phyloP scores from a whole-genome alignment of 2,888 invertebrate species.

The Adelphocoris suturalis region DNA sequence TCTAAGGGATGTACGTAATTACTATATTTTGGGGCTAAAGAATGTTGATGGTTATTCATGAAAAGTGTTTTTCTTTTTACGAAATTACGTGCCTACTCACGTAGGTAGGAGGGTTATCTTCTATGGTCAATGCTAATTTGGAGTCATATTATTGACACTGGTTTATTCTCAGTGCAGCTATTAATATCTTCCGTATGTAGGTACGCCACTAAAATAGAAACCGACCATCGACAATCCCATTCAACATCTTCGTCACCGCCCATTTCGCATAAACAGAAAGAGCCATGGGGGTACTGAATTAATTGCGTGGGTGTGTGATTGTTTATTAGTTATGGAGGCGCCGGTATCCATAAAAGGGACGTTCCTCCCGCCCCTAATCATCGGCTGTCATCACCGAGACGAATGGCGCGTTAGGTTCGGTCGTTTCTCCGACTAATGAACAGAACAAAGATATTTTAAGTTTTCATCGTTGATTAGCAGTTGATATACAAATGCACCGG shows the following conservation, averaged over 20 bases:
- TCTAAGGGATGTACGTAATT: too few relatives aligned
- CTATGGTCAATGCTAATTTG: too few relatives aligned
- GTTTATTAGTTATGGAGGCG: constrained; percentile 28
- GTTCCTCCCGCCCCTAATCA: constrained; percentile 4
- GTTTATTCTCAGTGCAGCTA: not conserved
- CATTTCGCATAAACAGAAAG: constrained; percentile 17
- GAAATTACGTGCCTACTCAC: too few relatives aligned
- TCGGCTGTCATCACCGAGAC: constrained; percentile 1
- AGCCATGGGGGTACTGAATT: constrained; percentile 24
- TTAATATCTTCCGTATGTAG: not conserved
- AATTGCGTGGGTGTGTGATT: not conserved
- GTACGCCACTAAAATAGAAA: not conserved
- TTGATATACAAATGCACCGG: too few relatives aligned
- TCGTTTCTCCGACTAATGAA: not conserved
- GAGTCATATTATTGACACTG: too few relatives aligned
- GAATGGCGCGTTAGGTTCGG: not conserved
- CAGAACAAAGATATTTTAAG: too few relatives aligned
- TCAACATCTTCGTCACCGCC: not conserved
- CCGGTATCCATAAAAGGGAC: constrained; percentile 32
- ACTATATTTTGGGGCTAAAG: too few relatives aligned
- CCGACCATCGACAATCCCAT: not conserved
- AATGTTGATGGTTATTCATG: too few relatives aligned
- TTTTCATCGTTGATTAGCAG: too few relatives aligned
- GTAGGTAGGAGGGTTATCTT: too few relatives aligned
- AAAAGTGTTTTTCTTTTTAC: too few relatives aligned